phyloP scores from a whole-genome alignment of 2,113 vertebrate genomes.

The Ameiurus melas region DNA sequence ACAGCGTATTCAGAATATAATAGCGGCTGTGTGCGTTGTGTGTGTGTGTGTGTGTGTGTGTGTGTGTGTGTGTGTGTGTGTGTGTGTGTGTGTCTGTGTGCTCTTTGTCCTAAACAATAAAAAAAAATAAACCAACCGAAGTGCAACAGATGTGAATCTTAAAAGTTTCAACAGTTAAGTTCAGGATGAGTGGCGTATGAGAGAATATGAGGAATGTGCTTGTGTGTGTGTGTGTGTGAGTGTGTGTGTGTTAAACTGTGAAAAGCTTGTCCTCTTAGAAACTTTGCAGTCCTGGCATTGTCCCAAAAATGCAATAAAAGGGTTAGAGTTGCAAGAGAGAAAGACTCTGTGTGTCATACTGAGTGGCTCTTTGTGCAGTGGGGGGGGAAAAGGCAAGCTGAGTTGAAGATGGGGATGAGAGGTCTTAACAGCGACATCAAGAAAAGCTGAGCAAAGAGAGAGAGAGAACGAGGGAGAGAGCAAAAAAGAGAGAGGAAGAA shows the following conservation, averaged over 20 bases:
- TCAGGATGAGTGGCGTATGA: neutral
- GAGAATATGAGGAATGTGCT: neutral
- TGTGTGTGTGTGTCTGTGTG: constrained; percentile 23
- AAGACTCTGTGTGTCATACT: constrained; percentile 54
- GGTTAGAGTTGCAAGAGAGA: constrained; percentile 72
- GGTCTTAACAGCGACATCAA: constrained; percentile 49
- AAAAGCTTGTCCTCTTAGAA: constrained; percentile 65
- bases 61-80: constrained; percentile 27
- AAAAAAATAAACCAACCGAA: neutral
- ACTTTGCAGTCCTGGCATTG: constrained; percentile 65
- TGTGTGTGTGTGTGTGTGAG: neutral
- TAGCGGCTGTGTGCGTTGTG: constrained; percentile 13
- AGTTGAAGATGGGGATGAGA: constrained; percentile 57
- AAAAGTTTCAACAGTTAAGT: constrained; percentile 31
- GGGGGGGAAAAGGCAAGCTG: constrained; percentile 35
- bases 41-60: constrained; percentile 37
- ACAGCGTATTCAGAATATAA: constrained; percentile 48
- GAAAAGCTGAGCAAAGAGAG: constrained; percentile 29
- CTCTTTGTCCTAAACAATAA: constrained; percentile 30
- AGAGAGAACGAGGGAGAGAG: neutral
- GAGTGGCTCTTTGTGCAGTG: constrained; percentile 55
- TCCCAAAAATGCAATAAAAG: constrained; percentile 66
- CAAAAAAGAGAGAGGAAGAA: neutral
- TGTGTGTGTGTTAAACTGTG: constrained; percentile 59
- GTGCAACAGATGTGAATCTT: constrained; percentile 21